phyloP scores from a whole-genome alignment of 1,140 invertebrate species.

The Caenorhabditis latens region DNA sequence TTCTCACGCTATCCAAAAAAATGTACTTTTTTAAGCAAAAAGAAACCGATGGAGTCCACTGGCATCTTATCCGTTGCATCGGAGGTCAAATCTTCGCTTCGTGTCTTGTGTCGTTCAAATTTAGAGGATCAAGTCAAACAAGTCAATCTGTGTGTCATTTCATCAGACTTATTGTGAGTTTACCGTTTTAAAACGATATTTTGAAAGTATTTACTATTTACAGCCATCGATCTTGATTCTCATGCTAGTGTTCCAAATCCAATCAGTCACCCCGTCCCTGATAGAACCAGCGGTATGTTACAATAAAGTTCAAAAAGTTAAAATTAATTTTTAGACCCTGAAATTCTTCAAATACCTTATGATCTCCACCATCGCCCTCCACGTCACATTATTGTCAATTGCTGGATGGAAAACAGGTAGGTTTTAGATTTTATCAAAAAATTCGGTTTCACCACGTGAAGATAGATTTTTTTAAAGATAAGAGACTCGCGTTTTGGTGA shows the following conservation, averaged over 20 bases:
- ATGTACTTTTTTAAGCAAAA: conserved; percentile 64
- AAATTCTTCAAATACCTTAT: conserved; percentile 68
- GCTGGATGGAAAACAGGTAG: conserved; percentile 67
- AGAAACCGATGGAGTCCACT: conserved; percentile 77
- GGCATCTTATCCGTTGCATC: conserved; percentile 76
- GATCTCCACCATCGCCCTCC: conserved; percentile 66
- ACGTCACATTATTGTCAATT: conserved; percentile 64
- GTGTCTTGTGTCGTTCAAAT: conserved; percentile 69
- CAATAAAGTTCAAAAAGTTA: background rate
- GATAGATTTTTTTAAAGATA: too few relatives aligned
- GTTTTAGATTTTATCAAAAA: background rate
- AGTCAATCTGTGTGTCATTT: conserved; percentile 72
- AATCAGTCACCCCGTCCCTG: conserved; percentile 68
- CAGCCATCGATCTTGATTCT: conserved; percentile 68
- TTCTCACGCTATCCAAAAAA: background rate
- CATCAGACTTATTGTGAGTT: conserved; percentile 69
- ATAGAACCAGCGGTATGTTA: conserved; percentile 62
- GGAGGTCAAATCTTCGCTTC: conserved; percentile 75
- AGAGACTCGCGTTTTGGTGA: too few relatives aligned
- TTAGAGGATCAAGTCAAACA: conserved; percentile 64
- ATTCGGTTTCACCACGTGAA: background rate
- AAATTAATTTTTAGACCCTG: conserved; percentile 59
- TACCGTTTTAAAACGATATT: background rate
- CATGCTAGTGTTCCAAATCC: conserved; percentile 70
- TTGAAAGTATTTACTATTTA: background rate